A percentile compares a stretch with the other conserved stretches of the same genome.
These are phyloP conservation scores for Prunella strophiata DNA, from an alignment of 2,797 vertebrate species.

Conservation along the genomic window DNA sequence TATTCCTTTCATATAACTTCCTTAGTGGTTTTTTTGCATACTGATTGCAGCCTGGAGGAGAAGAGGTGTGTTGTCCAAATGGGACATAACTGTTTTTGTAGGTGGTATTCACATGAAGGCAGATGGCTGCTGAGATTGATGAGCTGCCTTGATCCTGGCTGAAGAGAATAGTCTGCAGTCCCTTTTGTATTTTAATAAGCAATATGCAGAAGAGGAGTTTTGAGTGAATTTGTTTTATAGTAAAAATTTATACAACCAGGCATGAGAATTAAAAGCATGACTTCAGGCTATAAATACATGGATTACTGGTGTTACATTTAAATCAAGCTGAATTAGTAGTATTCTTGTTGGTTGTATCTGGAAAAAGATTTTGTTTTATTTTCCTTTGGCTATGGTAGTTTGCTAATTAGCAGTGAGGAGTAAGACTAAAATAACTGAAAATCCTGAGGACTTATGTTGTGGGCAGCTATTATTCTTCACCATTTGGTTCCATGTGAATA, in stretches of 20 bases:
- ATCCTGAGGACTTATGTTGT: fast-evolving
- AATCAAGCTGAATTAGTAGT: neutral
- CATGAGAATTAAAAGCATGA: neutral
- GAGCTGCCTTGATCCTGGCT: neutral
- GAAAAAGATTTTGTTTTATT: neutral
- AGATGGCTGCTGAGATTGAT: neutral
- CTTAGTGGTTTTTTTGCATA: neutral
- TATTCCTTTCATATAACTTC: neutral
- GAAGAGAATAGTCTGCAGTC: neutral
- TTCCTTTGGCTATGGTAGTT: neutral
- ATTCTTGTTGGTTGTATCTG: neutral
- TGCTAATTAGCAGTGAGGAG: neutral
- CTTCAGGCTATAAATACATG: neutral
- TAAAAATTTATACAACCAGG: neutral
- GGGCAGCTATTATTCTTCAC: neutral
- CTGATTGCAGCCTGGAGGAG: neutral
- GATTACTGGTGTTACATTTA: neutral
- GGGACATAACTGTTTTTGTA: neutral
- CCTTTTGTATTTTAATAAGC: neutral
- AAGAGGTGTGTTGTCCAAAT: neutral
- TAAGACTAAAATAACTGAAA: neutral
- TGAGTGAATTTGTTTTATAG: neutral
- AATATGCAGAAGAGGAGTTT: neutral
- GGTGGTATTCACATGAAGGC: neutral
- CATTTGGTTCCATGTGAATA: neutral